Conservation (phyloP, 2,113 vertebrate species). For the Megaleporinus macrocephalus region DNA sequence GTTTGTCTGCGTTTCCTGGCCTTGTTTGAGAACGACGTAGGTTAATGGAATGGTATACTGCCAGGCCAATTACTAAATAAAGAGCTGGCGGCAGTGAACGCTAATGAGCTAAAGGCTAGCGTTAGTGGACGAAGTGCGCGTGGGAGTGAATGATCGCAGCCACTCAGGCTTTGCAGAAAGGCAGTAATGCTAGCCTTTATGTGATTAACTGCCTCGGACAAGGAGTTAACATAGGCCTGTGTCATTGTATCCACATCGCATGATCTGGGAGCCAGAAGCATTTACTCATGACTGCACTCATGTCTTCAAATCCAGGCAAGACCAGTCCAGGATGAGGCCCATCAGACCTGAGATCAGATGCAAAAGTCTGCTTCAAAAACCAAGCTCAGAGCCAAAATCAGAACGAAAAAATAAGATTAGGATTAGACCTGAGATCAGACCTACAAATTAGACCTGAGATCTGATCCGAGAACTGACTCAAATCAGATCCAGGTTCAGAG, state of each 20-base stretch:
- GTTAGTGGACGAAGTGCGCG: background rate
- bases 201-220: background rate
- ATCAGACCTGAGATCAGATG: background rate
- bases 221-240: constrained; percentile 14
- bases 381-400: too few species aligned
- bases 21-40: constrained; percentile 51
- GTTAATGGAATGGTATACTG: constrained; percentile 70
- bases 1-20: constrained; percentile 67
- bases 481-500: background rate
- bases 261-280: background rate
- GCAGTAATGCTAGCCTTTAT: constrained; percentile 14
- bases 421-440: background rate
- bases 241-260: constrained; percentile 1
- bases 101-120: constrained; percentile 53
- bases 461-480: background rate
- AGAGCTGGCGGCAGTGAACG: constrained; percentile 10
- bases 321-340: background rate
- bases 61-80: constrained; percentile 45
- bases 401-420: too few species aligned
- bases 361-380: too few species aligned
- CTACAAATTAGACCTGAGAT: background rate
- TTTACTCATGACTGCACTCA: background rate
- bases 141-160: background rate
- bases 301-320: background rate
- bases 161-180: constrained; percentile 4